Evolutionary conservation across 2,113 vertebrate genomes (phyloP).

Genomic region (Acrocephalus arundinaceus): DNA sequence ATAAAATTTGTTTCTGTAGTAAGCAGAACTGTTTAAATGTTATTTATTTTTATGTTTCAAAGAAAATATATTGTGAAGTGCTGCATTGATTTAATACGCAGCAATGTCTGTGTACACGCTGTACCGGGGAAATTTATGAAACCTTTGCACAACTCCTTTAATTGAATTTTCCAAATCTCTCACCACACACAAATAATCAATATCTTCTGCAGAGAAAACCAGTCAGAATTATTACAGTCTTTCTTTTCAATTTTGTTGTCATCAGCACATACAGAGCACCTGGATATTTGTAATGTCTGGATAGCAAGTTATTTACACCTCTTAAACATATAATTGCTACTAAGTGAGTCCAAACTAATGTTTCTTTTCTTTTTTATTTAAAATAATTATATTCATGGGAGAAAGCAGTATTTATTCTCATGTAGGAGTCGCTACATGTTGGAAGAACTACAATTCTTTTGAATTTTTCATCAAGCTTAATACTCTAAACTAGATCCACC

Average conservation of each 20-base stretch:
- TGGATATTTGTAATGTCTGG: conserved; percentile 88
- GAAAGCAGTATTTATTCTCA: conserved; percentile 46
- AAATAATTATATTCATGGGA: conserved; percentile 71
- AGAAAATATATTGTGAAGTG: conserved; percentile 99
- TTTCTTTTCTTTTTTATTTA: conserved; percentile 69
- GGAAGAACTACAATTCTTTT: conserved; percentile 42
- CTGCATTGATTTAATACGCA: conserved; percentile 99
- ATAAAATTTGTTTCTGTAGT: conserved; percentile 99
- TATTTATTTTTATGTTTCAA: conserved; percentile 99
- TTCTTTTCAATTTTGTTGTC: conserved; percentile 98
- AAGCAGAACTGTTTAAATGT: conserved; percentile 99
- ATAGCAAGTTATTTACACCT: conserved; percentile 86
- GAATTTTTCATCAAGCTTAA: conserved; percentile 62
- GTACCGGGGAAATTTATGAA: conserved; percentile 96
- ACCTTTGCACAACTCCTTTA: conserved; percentile 99
- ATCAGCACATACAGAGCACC: conserved; percentile 94
- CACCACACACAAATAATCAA: conserved; percentile 99
- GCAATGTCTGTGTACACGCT: conserved; percentile 91
- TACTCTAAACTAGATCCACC: conserved; percentile 17
- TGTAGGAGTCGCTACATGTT: conserved; percentile 5
- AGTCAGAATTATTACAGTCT: conserved; percentile 98
- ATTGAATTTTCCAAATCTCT: conserved; percentile 99
- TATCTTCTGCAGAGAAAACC: conserved; percentile 96
- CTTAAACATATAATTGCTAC: conserved; percentile 85
- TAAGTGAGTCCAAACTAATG: conserved; percentile 84